These are phyloP conservation scores for Desmodus rotundus DNA, from an alignment of 2,113 vertebrate genomes.

Conservation along the genomic window DNA sequence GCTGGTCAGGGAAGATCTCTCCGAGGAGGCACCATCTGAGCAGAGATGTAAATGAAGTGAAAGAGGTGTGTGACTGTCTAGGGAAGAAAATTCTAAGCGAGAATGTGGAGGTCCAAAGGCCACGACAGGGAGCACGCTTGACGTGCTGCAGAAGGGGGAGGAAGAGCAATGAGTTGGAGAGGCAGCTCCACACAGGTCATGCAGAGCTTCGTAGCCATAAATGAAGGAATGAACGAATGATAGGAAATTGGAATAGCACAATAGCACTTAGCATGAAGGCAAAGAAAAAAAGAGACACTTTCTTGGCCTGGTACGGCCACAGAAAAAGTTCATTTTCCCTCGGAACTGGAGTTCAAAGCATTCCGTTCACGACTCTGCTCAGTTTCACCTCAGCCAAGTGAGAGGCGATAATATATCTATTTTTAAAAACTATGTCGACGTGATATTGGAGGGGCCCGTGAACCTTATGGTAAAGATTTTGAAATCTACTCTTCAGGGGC, in stretches of 20 bases:
- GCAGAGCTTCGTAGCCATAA: neutral
- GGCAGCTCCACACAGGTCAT: neutral
- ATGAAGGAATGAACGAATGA: neutral
- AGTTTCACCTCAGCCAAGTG: neutral
- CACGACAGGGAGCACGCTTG: neutral
- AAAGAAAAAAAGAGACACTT: neutral
- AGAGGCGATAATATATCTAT: neutral
- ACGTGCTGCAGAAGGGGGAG: too few species aligned
- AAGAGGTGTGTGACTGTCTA: neutral
- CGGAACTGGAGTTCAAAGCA: neutral
- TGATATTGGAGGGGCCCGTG: neutral
- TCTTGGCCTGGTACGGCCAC: neutral
- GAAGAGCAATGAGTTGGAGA: neutral
- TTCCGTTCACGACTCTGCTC: neutral
- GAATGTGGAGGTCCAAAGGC: neutral
- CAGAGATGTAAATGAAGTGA: neutral
- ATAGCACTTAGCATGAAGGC: neutral
- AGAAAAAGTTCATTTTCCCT: neutral
- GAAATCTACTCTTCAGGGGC: neutral
- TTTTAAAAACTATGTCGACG: neutral
- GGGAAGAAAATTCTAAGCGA: neutral
- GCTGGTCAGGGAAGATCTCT: neutral
- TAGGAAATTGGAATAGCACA: neutral
- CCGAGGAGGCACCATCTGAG: too few species aligned
- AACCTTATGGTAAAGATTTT: neutral